Percentiles rank a stretch among this genome's conserved stretches.
These are phyloP conservation scores for Holacanthella duospinosa DNA, from an alignment of 2,888 invertebrate genomes.

Conservation along the genomic window DNA sequence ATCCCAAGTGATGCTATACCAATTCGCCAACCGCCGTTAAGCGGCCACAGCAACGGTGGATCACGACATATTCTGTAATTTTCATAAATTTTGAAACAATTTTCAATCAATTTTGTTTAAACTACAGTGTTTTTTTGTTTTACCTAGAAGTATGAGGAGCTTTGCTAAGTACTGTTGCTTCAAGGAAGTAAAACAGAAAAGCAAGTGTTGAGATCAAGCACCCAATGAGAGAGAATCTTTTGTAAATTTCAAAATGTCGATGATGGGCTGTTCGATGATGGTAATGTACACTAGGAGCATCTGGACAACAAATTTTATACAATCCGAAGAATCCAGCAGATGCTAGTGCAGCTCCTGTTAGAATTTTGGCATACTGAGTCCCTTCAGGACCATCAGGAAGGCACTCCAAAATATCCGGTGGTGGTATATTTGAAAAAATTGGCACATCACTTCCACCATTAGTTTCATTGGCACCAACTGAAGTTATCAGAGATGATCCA, in stretches of 20 bases:
- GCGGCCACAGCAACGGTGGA: constrained; percentile 35
- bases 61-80: constrained; percentile 30
- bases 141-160: constrained; percentile 34
- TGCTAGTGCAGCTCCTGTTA: constrained; percentile 35
- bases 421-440: background rate
- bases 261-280: constrained; percentile 33
- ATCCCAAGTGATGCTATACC: constrained; percentile 32
- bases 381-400: background rate
- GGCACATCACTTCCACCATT: background rate
- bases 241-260: constrained; percentile 35
- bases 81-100: constrained; percentile 6
- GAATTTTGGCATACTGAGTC: constrained; percentile 18
- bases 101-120: background rate
- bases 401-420: background rate
- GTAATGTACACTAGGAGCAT: constrained; percentile 8
- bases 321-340: constrained; percentile 24
- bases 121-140: background rate
- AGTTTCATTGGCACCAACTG: background rate
- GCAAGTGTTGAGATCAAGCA: constrained; percentile 29
- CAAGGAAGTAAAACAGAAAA: constrained; percentile 33
- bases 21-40: constrained; percentile 35
- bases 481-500: constrained; percentile 22
- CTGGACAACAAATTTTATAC: constrained; percentile 34
- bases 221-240: constrained; percentile 33
- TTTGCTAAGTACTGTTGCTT: constrained; percentile 34